Base-by-base conservation (phyloP, 1,140 invertebrate genomes). In the Leptinotarsa lineolata region DNA sequence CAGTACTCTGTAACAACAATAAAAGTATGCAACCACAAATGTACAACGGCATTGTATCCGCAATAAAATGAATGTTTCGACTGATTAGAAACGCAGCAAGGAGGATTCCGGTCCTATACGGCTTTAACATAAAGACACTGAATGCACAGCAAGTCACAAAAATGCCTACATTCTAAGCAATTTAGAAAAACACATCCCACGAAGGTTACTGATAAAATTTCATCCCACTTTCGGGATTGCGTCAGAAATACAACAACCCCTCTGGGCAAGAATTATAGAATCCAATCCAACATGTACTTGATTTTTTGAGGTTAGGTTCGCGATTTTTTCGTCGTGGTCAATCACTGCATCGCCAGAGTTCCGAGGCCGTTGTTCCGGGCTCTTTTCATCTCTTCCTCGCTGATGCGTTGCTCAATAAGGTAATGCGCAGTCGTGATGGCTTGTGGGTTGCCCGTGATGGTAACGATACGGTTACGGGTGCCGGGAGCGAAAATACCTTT, bases 401-500 rank as follows among this genome's bases (percentile, higher is more conserved):
- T 92, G 86, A 98, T 96, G 86, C 95, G 93, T 87, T 97, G 95
- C 87, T 97, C 94, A 86, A 98, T 98, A 85, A 97, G 91, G 88
- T 93, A 95, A 83, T 96, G 93, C 85, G 97, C 96, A 85, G 91
- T 94, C 84, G 88, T 89, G 85, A 98, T 96, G 85, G 94, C 93
- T 87, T 90, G 92, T 78, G 92, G 90, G 81, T 91, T 91, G 86
- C 96, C 97, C 82, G 92, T 93, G 86, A 98, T 97, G 85, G 96
- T 96, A 75, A 99, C 97, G 86, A 98, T 96, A 82, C 97, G 92
- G 89, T 98, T 97, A 85, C 95, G 93, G 74, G 96, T 97, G 84
- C 96, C 95, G 77, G 96, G 96, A 81, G 95, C 95, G 88, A 96
- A 98, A 82, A 95, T 95, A 83, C 96, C 97, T 88, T 98, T 98